Evolutionary conservation across 2,888 invertebrate species (phyloP).

Genomic region (Tachina fera): DNA sequence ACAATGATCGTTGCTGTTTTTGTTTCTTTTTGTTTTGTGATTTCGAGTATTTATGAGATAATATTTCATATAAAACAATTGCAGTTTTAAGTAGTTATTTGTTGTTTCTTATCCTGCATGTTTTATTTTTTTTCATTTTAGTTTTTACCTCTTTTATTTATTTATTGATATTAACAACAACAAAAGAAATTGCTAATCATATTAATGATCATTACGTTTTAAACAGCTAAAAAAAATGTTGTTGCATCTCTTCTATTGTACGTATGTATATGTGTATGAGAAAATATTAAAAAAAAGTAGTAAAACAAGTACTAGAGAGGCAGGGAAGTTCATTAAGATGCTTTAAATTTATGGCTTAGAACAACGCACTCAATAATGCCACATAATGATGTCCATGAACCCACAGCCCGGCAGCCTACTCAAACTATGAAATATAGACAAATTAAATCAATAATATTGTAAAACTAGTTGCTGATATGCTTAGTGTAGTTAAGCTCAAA

Average conservation of each 20-base stretch:
- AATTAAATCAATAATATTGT: not conserved
- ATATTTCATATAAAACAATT: constrained; percentile 67
- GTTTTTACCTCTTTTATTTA: constrained; percentile 18
- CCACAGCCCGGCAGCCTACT: not conserved
- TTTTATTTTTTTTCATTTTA: not conserved
- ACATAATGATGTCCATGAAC: constrained; percentile 61
- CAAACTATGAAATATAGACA: not conserved
- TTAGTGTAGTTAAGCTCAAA: not conserved
- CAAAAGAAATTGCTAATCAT: constrained; percentile 50
- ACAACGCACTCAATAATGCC: constrained; percentile 31
- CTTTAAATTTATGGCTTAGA: constrained; percentile 58
- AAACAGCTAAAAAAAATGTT: constrained; percentile 1
- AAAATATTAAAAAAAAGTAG: not conserved
- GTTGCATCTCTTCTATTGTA: not conserved
- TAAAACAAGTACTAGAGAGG: not conserved
- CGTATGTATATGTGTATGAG: not conserved
- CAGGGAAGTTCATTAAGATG: constrained; percentile 64
- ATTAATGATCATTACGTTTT: constrained; percentile 53
- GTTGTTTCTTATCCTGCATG: not conserved
- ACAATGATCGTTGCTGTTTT: not conserved
- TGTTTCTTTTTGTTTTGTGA: constrained; percentile 7
- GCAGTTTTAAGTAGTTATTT: constrained; percentile 58
- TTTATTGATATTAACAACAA: constrained; percentile 58
- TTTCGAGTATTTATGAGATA: constrained; percentile 57
- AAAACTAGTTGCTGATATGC: not conserved